Conservation (phyloP, 1,140 invertebrate species). For the Drosophila ohnishii region DNA sequence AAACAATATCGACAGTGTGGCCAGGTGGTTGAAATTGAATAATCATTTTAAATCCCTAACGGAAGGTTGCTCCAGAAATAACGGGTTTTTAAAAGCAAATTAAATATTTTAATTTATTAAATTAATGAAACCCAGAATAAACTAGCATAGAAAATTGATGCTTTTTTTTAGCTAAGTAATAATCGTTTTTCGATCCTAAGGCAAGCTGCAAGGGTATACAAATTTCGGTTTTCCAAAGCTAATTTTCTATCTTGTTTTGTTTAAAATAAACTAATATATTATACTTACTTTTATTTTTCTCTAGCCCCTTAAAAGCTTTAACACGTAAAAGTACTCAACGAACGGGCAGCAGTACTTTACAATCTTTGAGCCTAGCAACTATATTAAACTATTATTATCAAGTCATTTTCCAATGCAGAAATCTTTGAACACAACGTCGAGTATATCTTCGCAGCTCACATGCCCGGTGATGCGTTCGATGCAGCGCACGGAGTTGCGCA, state of each 20-base stretch:
- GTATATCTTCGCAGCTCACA: conserved; percentile 89
- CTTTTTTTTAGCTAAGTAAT: no score
- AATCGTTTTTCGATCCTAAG: no score
- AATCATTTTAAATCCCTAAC: background rate
- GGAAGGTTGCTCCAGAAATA: background rate
- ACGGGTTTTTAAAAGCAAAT: conserved; percentile 4
- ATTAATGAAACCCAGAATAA: no score
- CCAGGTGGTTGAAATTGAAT: background rate
- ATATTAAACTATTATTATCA: conserved; percentile 23
- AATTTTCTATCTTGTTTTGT: no score
- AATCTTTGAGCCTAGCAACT: conserved; percentile 34
- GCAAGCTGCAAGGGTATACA: no score
- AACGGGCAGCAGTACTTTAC: conserved; percentile 23
- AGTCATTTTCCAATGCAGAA: conserved; percentile 95
- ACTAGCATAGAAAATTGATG: no score
- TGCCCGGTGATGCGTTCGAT: conserved; percentile 91
- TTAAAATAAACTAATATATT: no score
- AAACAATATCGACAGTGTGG: conserved; percentile 32
- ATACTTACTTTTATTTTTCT: background rate
- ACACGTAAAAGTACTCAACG: conserved; percentile 4
- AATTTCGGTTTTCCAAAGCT: no score
- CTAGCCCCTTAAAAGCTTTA: background rate
- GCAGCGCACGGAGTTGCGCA: conserved; percentile 87
- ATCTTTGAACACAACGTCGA: conserved; percentile 92
- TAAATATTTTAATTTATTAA: background rate